Percentiles rank a stretch among this genome's conserved stretches.
phyloP scores from a whole-genome alignment of 1,140 invertebrate genomes.

The Drosophila tristis region DNA sequence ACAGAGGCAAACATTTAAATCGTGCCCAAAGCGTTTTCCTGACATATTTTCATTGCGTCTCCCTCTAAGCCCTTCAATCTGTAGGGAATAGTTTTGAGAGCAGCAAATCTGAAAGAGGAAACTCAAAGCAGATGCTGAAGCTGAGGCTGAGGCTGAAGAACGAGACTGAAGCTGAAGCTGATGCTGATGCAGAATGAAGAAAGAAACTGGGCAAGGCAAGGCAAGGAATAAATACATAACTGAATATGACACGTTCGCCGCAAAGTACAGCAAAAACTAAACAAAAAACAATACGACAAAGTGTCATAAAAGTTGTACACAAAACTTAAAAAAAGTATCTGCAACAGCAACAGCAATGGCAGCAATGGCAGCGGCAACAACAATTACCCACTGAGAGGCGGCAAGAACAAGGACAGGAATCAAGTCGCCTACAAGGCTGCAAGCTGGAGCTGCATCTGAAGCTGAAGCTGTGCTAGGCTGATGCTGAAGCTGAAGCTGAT shows the following conservation, averaged over 20 bases:
- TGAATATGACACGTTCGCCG: constrained; percentile 79
- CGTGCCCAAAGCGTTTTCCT: constrained; percentile 60
- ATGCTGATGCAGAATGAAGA: neutral
- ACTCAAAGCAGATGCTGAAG: constrained; percentile 53
- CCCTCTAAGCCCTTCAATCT: neutral
- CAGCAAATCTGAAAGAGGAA: constrained; percentile 71
- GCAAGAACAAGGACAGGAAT: constrained; percentile 21
- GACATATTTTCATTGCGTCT: constrained; percentile 5
- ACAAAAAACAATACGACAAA: constrained; percentile 76
- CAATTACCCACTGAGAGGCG: constrained; percentile 49
- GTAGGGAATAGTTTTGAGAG: constrained; percentile 34
- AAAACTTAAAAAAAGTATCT: constrained; percentile 76
- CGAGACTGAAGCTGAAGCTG: neutral
- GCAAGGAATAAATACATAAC: constrained; percentile 75
- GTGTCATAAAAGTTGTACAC: constrained; percentile 81
- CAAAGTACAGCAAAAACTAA: constrained; percentile 65
- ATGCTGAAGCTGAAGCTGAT: constrained; percentile 28
- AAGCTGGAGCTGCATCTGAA: constrained; percentile 4
- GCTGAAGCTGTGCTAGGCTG: constrained; percentile 11
- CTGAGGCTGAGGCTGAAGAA: neutral
- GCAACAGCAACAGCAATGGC: constrained; percentile 47
- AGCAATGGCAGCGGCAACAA: constrained; percentile 41
- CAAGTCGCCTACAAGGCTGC: neutral
- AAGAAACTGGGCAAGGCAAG: constrained; percentile 32
- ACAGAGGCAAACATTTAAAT: constrained; percentile 38